Conservation (phyloP, 2,888 invertebrate genomes). For the Cantharis lateralis region DNA sequence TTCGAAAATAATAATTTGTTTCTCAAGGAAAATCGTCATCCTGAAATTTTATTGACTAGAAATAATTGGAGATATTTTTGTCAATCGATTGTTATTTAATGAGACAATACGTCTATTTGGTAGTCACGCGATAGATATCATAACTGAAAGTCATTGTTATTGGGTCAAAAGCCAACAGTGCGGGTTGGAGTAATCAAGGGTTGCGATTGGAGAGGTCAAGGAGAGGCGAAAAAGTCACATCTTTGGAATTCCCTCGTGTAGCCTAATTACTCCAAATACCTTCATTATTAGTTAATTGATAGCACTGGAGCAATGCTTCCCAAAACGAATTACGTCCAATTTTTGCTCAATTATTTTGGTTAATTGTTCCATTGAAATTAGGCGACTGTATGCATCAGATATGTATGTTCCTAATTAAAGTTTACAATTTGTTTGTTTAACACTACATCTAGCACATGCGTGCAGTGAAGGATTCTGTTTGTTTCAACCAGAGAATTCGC, state of each 20-base stretch:
- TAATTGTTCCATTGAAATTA: not conserved
- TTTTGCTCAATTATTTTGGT: not conserved
- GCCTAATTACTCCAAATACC: not conserved
- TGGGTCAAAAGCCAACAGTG: not conserved
- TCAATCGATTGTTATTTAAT: too few species aligned
- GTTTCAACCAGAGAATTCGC: constrained; percentile 4
- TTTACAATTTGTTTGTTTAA: not conserved
- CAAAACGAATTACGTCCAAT: not conserved
- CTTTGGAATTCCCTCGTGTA: not conserved
- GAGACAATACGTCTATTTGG: too few species aligned
- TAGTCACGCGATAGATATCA: not conserved
- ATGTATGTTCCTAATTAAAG: not conserved
- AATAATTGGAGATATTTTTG: not conserved
- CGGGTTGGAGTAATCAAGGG: too few species aligned
- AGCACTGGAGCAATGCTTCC: not conserved
- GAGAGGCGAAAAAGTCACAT: not conserved
- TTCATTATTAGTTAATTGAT: not conserved
- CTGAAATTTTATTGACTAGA: not conserved
- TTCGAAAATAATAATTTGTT: not conserved
- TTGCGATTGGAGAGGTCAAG: too few species aligned
- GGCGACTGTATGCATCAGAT: not conserved
- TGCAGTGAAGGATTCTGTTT: constrained; percentile 3
- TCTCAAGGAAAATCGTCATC: not conserved
- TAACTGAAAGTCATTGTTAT: not conserved
- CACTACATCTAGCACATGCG: constrained; percentile 11